These are phyloP conservation scores for Trigoniulus corallinus DNA, from an alignment of 1,140 invertebrate genomes.

Conservation along the genomic window DNA sequence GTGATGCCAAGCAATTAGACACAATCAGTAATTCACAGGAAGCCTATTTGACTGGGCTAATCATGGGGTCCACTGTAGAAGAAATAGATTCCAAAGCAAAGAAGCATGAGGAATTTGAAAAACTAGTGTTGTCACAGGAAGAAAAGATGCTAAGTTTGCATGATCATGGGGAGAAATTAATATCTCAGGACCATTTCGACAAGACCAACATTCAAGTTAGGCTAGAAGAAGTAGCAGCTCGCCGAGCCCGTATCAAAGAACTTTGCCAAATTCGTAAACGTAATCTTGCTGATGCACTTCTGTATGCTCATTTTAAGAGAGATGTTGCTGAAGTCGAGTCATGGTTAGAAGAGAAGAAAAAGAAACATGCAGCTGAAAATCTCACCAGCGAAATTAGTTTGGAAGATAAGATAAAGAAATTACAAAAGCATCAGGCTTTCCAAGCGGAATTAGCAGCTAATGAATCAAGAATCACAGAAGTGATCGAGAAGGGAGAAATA, in stretches of 20 bases:
- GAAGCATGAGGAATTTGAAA: constrained; percentile 81
- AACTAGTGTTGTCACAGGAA: constrained; percentile 62
- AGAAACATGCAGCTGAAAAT: constrained; percentile 59
- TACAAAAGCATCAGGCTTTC: constrained; percentile 97
- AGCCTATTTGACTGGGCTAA: constrained; percentile 29
- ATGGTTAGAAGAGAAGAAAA: constrained; percentile 89
- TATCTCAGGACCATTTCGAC: constrained; percentile 88
- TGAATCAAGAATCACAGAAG: constrained; percentile 63
- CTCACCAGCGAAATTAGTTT: constrained; percentile 21
- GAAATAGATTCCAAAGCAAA: constrained; percentile 71
- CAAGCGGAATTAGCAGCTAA: constrained; percentile 86
- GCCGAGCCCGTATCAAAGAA: constrained; percentile 47
- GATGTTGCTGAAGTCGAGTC: constrained; percentile 73
- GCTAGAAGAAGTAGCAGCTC: constrained; percentile 18
- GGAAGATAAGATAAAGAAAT: constrained; percentile 58
- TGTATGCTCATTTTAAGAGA: constrained; percentile 76
- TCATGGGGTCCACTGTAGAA: constrained; percentile 44
- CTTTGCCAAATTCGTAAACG: constrained; percentile 41
- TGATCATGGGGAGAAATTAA: constrained; percentile 71
- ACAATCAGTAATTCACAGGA: constrained; percentile 76
- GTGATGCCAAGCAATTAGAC: constrained; percentile 86
- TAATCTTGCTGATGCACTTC: constrained; percentile 55
- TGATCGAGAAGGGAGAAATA: constrained; percentile 46
- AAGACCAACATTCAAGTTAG: constrained; percentile 53
- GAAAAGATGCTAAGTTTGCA: constrained; percentile 55